A percentile compares a stretch with the other conserved stretches of the same genome.
Evolutionary conservation across 2,888 invertebrate species (phyloP).

Genomic region (Xylota segnis): DNA sequence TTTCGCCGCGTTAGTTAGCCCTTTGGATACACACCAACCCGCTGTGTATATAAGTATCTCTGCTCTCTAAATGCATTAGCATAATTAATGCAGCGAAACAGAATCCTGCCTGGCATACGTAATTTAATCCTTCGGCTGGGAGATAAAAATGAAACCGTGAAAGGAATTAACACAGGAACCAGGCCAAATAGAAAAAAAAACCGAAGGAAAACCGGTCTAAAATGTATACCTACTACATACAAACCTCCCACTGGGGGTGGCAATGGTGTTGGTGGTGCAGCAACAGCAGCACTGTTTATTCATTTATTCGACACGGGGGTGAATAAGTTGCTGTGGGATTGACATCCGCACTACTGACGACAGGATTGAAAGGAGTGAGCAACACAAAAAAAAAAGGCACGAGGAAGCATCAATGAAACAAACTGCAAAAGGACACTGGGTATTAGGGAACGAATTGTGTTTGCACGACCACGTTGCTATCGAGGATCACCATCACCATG

Average conservation of each 20-base stretch:
- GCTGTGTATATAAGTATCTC: conserved; percentile 3
- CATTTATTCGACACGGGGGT: conserved; percentile 46
- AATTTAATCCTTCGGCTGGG: conserved; percentile 73
- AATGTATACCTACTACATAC: neutral
- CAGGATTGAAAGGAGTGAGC: conserved; percentile 14
- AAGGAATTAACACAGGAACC: conserved; percentile 70
- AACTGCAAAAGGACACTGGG: conserved; percentile 56
- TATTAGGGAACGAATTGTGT: conserved; percentile 41
- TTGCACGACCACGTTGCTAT: conserved; percentile 38
- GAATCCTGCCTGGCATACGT: conserved; percentile 76
- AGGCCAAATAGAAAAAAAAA: conserved; percentile 57
- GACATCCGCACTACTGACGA: conserved; percentile 47
- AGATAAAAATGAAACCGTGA: conserved; percentile 76
- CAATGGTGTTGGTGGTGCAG: conserved; percentile 1
- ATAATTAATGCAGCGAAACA: conserved; percentile 77
- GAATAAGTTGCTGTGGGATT: conserved; percentile 56
- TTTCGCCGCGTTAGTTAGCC: conserved; percentile 35
- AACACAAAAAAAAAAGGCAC: conserved; percentile 22
- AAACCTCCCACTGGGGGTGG: conserved; percentile 21
- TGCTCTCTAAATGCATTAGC: conserved; percentile 72
- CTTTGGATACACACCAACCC: conserved; percentile 39
- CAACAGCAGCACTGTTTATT: conserved; percentile 2
- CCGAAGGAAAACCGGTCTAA: conserved; percentile 28
- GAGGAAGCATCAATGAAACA: conserved; percentile 37
- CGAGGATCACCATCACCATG: conserved; percentile 39